These are phyloP conservation scores for Chloebia gouldiae DNA, from an alignment of 2,113 vertebrate genomes.

Conservation along the genomic window DNA sequence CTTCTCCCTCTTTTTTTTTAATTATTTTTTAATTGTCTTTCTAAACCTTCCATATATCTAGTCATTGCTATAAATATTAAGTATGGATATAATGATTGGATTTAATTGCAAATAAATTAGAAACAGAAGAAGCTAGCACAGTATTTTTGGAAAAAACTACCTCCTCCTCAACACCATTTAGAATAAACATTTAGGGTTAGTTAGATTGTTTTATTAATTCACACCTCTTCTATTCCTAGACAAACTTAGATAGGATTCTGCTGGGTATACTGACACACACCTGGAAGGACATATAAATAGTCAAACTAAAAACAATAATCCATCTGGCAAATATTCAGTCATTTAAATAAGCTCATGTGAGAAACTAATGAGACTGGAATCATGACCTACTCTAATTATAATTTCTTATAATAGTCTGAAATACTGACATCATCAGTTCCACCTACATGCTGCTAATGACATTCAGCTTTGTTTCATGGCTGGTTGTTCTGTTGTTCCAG, in stretches of 20 bases:
- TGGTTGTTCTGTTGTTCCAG: not conserved
- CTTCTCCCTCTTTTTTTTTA: not conserved
- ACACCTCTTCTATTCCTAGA: not conserved
- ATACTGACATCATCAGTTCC: not conserved
- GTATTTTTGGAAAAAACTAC: not conserved
- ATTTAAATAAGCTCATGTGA: not conserved
- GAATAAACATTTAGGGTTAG: not conserved
- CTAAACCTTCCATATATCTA: not conserved
- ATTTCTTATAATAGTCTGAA: not conserved
- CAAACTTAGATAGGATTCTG: not conserved
- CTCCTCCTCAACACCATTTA: not conserved
- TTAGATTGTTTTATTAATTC: not conserved
- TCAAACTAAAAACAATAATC: not conserved
- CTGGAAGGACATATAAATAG: not conserved
- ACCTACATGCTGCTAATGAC: not conserved
- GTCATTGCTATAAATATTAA: not conserved
- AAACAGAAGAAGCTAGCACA: not conserved
- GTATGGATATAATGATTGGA: not conserved
- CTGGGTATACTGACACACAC: not conserved
- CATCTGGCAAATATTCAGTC: not conserved
- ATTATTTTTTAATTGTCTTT: not conserved
- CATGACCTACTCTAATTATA: not conserved
- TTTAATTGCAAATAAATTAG: not conserved
- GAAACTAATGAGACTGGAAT: conserved; percentile 16
- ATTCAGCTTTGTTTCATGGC: not conserved